Conservation (phyloP, 1,140 invertebrate species). For the Pseudobourletiella spinata region DNA sequence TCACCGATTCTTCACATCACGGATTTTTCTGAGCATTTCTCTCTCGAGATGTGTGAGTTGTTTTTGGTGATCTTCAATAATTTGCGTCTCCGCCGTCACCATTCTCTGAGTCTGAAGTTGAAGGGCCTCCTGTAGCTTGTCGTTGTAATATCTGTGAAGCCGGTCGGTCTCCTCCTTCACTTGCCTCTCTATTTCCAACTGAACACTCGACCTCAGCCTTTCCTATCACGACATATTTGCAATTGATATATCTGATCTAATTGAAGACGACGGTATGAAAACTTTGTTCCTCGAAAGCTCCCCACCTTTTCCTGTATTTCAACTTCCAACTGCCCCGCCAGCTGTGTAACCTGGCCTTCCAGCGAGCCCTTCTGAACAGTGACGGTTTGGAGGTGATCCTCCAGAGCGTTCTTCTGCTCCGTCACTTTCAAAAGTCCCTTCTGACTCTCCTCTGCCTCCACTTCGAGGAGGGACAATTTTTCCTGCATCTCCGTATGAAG, state of each 20-base stretch:
- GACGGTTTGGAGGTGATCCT: constrained; percentile 3
- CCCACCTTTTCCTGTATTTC: constrained; percentile 14
- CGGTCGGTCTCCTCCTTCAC: constrained; percentile 15
- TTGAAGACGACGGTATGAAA: too few relatives aligned
- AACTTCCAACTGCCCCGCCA: constrained; percentile 4
- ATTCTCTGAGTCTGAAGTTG: constrained; percentile 9
- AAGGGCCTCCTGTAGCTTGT: constrained; percentile 16
- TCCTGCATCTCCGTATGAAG: constrained; percentile 2
- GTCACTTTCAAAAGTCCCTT: constrained; percentile 9
- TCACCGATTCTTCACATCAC: constrained; percentile 21
- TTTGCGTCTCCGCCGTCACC: neutral
- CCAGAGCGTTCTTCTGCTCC: constrained; percentile 8
- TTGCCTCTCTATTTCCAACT: neutral
- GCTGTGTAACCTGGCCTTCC: constrained; percentile 3
- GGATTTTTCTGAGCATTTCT: constrained; percentile 12
- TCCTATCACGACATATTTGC: constrained; percentile 1
- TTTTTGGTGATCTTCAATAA: neutral
- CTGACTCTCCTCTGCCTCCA: neutral
- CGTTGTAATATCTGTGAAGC: constrained; percentile 25
- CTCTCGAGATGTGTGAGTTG: constrained; percentile 4
- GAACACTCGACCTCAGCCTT: neutral
- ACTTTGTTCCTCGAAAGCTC: too few relatives aligned
- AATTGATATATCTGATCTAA: too few relatives aligned
- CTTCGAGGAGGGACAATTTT: constrained; percentile 4
- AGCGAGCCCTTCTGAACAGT: constrained; percentile 4